phyloP scores from a whole-genome alignment of 2,888 invertebrate species.

The Drosophila stalkeri region DNA sequence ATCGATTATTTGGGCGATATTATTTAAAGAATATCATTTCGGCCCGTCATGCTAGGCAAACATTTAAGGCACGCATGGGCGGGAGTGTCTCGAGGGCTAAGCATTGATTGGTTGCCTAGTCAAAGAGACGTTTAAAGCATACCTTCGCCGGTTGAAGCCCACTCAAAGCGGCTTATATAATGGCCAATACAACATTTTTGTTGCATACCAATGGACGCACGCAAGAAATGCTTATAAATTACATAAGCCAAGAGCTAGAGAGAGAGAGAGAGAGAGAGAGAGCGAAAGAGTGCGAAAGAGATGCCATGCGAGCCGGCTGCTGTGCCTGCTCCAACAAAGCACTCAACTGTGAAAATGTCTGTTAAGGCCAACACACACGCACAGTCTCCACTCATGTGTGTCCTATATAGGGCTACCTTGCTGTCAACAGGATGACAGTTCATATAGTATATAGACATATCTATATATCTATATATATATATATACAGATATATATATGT shows the following conservation, averaged over 20 bases:
- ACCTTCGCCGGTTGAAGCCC: constrained; percentile 38
- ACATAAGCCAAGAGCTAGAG: constrained; percentile 45
- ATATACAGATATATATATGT: constrained; percentile 31
- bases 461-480: constrained; percentile 17
- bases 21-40: constrained; percentile 23
- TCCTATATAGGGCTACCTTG: constrained; percentile 69
- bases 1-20: constrained; percentile 14
- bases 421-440: constrained; percentile 79
- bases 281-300: neutral
- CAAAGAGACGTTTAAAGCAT: constrained; percentile 57
- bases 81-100: neutral
- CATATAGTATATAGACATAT: constrained; percentile 56
- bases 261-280: neutral
- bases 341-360: constrained; percentile 81
- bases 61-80: constrained; percentile 1
- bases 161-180: constrained; percentile 59
- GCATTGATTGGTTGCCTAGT: constrained; percentile 53
- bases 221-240: constrained; percentile 77
- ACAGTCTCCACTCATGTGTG: constrained; percentile 60
- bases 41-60: constrained; percentile 4
- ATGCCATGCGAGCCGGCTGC: constrained; percentile 24
- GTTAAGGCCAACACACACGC: constrained; percentile 71
- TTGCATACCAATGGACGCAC: constrained; percentile 67
- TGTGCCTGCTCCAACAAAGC: constrained; percentile 65
- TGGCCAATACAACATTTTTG: constrained; percentile 68